A percentile compares a stretch with the other conserved stretches of the same genome.
Evolutionary conservation across 2,888 invertebrate genomes (phyloP).

Genomic region (Molorchus minor): DNA sequence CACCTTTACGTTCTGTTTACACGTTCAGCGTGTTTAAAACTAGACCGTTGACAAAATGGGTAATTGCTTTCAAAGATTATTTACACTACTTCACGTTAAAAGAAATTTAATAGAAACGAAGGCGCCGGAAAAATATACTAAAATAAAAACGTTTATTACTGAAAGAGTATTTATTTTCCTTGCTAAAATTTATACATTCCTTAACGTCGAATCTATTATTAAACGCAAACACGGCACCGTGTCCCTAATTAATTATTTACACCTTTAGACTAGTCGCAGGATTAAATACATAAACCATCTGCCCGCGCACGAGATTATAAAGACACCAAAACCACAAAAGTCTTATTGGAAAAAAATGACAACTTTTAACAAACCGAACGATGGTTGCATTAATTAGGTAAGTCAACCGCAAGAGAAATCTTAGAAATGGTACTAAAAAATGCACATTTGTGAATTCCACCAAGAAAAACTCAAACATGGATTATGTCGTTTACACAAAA

Average conservation of each 20-base stretch:
- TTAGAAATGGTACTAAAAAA: too few species aligned
- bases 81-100: slow-evolving; percentile 58
- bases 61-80: slow-evolving; percentile 61
- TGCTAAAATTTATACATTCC: slow-evolving; percentile 40
- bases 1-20: slow-evolving; percentile 59
- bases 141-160: slow-evolving; percentile 53
- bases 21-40: slow-evolving; percentile 59
- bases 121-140: slow-evolving; percentile 57
- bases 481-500: too few species aligned
- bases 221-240: slow-evolving; percentile 20
- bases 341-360: too few species aligned
- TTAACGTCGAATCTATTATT: slow-evolving; percentile 17
- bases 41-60: slow-evolving; percentile 63
- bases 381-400: too few species aligned
- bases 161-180: slow-evolving; percentile 49
- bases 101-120: slow-evolving; percentile 57
- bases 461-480: too few species aligned
- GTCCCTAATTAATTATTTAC: slow-evolving; percentile 16
- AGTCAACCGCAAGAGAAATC: too few species aligned
- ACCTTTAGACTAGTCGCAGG: too few species aligned
- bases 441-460: too few species aligned
- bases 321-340: too few species aligned
- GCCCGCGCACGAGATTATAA: too few species aligned
- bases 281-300: too few species aligned
- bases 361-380: too few species aligned